Evolutionary conservation across 2,888 invertebrate species (phyloP), one percentile per base, ranked within the genome.

Genomic region (Scaptomyza cyrtandrae): DNA sequence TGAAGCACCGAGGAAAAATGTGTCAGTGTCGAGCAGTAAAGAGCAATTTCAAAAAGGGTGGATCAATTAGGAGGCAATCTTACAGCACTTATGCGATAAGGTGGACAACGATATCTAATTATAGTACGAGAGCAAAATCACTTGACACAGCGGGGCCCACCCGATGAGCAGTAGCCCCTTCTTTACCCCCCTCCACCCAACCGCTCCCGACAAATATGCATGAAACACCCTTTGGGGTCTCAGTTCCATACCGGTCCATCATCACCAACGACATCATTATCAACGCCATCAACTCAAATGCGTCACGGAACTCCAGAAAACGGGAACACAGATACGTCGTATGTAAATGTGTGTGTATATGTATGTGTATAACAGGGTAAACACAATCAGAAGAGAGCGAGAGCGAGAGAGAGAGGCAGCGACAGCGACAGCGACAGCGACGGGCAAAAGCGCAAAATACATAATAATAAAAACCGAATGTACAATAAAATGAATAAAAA

Each of bases 401-500:
- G 16, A 72, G 55, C 52, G 50, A 39, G 41, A 24, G 29, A 19
- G 27, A 43, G 29, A 1, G 43, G 37, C 24, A 45, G 44, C 24
- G 45, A 37, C 37, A 58, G 74, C 58, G 80, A 86, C 84, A 45
- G 44, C 29, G 45, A 43, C 37, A 58, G 74, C 60, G 83, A 86
- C 84, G 68, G 86, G 88, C 86, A 86, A 88, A 83, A 88, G 83
- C 83, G 88, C 83, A 83, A 88, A 83, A 88, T 86, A 82, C 86
- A 82, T 82, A 82, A 82, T 82, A 82, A 82, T 88, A 82, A 88
- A 81, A 82, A 88, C 80, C 80, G 85, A 88, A 83, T 88, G 84
- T 86, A 88, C 85, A 83, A 86, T 83, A 86, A 83, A 88, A 88
- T 81, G 87, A 72, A 83, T 83, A 88, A 83, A 83, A 88, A 83